Base-by-base conservation (phyloP, 2,888 invertebrate species). In the Leptinotarsa tumamoca region DNA sequence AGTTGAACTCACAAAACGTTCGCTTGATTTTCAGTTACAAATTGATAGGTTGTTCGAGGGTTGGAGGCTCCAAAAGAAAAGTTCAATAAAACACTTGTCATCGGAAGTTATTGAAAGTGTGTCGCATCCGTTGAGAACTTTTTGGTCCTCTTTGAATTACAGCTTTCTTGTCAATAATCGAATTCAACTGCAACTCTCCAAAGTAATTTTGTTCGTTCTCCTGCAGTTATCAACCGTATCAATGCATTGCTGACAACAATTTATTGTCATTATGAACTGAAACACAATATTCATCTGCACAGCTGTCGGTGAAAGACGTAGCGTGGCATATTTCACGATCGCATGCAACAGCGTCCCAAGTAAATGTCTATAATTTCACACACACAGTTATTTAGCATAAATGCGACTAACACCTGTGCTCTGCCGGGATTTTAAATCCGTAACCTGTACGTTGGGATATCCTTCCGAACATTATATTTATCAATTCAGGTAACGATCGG, bases 331-430 rank as follows among this genome's bases (percentile, higher is more conserved):
- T 71, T 76, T 79, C 79, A 79, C 78, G 74, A 74, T 73, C 71
- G 71, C 78, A 63, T 77, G 77, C 78, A 78, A 77, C 75, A 74
- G 71, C 68, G 72, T 74, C 77, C 76, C 76, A 68, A 68, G 50
- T 50, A 73, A 77, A 80, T 80, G 74, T 77, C 72, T 80, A 77
- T 80, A 80, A 80, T 80, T 80, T 80, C 63, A 72, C 68, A 67
- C 23, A 68, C 74, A 75, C 80, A 77, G 78, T 80, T 78, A 80
- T 80, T 80, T 78, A 74, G 76, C 80, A 79, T 80, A 77, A 80
- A 78, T 73, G 77, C 75, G 73, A 72, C 73, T 72, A 75, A 80
- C 80, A 80, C 80, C 80, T 79, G 79, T 79, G 78, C 74, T 73
- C 50, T 70, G 70, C 58, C 67, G 27, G 69, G 67, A 73, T 50